phyloP scores from a whole-genome alignment of 2,888 invertebrate genomes.

The Xanthia icteritia region DNA sequence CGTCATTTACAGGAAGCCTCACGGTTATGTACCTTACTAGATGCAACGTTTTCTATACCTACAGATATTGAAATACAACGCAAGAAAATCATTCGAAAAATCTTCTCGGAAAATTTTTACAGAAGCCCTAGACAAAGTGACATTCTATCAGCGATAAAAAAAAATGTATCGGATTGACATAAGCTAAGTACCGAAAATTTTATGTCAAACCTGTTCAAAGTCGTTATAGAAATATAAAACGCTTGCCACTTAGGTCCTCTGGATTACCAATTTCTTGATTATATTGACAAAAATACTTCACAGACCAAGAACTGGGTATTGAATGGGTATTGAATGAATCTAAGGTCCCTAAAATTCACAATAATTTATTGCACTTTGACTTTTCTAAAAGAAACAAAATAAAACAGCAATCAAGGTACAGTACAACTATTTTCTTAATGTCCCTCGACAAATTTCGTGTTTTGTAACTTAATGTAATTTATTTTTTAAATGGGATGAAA shows the following conservation, averaged over 20 bases:
- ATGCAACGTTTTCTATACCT: no score
- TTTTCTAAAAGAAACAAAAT: not conserved
- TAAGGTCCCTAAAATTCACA: not conserved
- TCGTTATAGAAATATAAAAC: not conserved
- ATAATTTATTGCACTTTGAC: no score
- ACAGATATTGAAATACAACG: not conserved
- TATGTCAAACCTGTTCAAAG: not conserved
- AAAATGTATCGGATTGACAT: not conserved
- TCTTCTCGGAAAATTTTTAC: not conserved
- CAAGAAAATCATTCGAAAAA: not conserved
- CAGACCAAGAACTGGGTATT: not conserved
- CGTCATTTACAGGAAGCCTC: no score
- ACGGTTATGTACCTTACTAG: not conserved
- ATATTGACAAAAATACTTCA: not conserved
- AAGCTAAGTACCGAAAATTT: not conserved
- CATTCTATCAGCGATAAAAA: not conserved
- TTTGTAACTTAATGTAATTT: no score
- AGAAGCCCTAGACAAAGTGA: not conserved
- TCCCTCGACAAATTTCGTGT: no score
- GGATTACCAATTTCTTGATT: not conserved
- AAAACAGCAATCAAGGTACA: not conserved
- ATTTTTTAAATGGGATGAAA: no score
- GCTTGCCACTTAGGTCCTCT: not conserved
- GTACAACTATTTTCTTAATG: no score
- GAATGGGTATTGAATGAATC: no score